Evolutionary conservation across 2,113 vertebrate species (phyloP), one percentile per base, ranked within the genome.

Genomic region (Antigone vipio): DNA sequence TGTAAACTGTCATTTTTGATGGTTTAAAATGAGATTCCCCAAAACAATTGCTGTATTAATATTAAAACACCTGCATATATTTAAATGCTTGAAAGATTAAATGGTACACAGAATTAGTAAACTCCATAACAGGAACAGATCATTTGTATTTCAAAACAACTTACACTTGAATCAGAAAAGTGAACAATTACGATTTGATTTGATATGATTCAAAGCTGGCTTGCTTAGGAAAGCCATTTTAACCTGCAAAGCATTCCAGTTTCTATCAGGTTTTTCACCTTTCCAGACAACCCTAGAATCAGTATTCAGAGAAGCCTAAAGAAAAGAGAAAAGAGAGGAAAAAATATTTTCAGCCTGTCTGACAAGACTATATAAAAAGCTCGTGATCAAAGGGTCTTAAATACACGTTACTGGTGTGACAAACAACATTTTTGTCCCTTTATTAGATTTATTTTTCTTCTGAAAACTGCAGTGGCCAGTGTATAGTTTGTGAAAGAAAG

Each of bases 401-500:
- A 97, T 96, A 97, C 96, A 97, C 96, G 97, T 98, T 98, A 98
- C 97, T 98, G 97, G 98, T 98, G 98, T 98, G 98, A 98, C 98
- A 98, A 98, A 98, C 97, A 98, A 98, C 98, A 98, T 98, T 98
- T 98, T 98, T 98, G 97, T 98, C 97, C 98, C 95, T 98, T 98
- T 98, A 98, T 98, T 98, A 98, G 98, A 98, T 98, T 98, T 98
- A 98, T 98, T 98, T 97, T 98, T 98, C 95, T 97, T 97, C 96
- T 97, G 92, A 97, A 98, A 98, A 98, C 97, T 97, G 97, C 95
- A 98, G 96, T 98, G 97, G 97, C 97, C 95, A 98, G 95, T 97
- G 96, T 97, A 97, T 97, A 97, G 97, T 97, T 97, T 89, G 93
- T 98, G 97, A 98, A 98, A 98, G 97, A 98, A 98, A 97, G 89